Evolutionary conservation across 2,113 vertebrate species (phyloP).

Genomic region (Macrotis lagotis): DNA sequence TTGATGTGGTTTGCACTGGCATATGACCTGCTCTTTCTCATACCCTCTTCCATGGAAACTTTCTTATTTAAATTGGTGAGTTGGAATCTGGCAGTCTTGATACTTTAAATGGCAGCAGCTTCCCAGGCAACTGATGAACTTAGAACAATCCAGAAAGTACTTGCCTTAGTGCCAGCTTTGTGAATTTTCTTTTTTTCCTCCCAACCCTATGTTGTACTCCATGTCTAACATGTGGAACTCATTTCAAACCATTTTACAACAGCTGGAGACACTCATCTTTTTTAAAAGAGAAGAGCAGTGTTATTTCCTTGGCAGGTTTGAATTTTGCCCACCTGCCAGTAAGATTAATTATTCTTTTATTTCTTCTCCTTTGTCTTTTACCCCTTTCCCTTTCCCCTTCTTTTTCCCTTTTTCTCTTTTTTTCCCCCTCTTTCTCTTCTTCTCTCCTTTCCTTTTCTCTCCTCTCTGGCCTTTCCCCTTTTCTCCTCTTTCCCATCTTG

Average conservation of each 20-base stretch:
- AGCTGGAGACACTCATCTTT: constrained; percentile 75
- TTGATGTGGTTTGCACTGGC: constrained; percentile 61
- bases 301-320: constrained; percentile 72
- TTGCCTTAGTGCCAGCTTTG: constrained; percentile 21
- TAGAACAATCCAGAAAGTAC: constrained; percentile 75
- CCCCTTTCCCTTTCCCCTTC: neutral
- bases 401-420: too few species aligned
- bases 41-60: constrained; percentile 66
- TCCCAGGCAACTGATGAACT: constrained; percentile 73
- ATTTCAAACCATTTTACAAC: constrained; percentile 69
- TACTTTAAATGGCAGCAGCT: constrained; percentile 71
- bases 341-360: constrained; percentile 54
- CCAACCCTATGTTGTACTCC: constrained; percentile 60
- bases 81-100: constrained; percentile 58
- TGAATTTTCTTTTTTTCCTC: neutral
- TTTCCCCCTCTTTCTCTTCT: too few species aligned
- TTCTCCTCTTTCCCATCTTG: neutral
- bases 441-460: too few species aligned
- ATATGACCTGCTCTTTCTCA: constrained; percentile 63
- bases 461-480: too few species aligned
- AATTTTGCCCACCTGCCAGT: constrained; percentile 75
- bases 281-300: constrained; percentile 68
- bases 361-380: neutral
- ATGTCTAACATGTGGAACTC: constrained; percentile 75
- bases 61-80: constrained; percentile 70